A percentile compares a stretch with the other conserved stretches of the same genome.
Evolutionary conservation across 2,888 invertebrate genomes (phyloP).

Genomic region (Apamea crenata): DNA sequence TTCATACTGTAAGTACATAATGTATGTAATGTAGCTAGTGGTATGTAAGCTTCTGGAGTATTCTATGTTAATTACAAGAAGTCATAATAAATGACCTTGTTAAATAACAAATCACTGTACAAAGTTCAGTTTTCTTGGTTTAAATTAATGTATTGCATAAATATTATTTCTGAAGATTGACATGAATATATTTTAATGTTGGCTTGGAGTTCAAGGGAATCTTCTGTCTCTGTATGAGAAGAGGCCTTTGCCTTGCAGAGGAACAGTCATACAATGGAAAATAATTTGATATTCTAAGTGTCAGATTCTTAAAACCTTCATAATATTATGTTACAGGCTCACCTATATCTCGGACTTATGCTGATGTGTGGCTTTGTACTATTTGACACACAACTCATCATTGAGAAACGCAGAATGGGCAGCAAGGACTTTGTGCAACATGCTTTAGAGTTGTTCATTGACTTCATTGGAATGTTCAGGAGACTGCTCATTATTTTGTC

Average conservation of each 20-base stretch:
- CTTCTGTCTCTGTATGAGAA: background rate
- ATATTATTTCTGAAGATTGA: background rate
- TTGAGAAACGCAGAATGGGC: slow-evolving; percentile 97
- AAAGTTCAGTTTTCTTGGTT: slow-evolving; percentile 38
- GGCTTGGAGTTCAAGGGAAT: background rate
- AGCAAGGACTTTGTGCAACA: slow-evolving; percentile 98
- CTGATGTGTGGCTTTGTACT: slow-evolving; percentile 98
- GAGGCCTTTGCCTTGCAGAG: background rate
- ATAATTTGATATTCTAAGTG: background rate
- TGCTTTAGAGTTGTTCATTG: slow-evolving; percentile 98
- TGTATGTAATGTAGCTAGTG: background rate
- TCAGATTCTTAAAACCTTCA: background rate
- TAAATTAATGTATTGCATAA: background rate
- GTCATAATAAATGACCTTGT: slow-evolving; percentile 8
- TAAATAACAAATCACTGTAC: slow-evolving; percentile 39
- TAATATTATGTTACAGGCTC: slow-evolving; percentile 88
- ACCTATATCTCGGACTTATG: slow-evolving; percentile 96
- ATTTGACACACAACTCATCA: slow-evolving; percentile 99
- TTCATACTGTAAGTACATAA: background rate
- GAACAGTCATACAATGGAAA: background rate
- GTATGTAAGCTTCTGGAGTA: background rate
- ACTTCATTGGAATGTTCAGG: slow-evolving; percentile 98
- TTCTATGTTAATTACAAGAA: background rate
- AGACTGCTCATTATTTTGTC: slow-evolving; percentile 97
- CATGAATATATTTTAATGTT: slow-evolving; percentile 17